Evolutionary conservation across 2,888 invertebrate genomes (phyloP), one percentile per base, ranked within the genome.

Genomic region (Yponomeuta plumbellus): DNA sequence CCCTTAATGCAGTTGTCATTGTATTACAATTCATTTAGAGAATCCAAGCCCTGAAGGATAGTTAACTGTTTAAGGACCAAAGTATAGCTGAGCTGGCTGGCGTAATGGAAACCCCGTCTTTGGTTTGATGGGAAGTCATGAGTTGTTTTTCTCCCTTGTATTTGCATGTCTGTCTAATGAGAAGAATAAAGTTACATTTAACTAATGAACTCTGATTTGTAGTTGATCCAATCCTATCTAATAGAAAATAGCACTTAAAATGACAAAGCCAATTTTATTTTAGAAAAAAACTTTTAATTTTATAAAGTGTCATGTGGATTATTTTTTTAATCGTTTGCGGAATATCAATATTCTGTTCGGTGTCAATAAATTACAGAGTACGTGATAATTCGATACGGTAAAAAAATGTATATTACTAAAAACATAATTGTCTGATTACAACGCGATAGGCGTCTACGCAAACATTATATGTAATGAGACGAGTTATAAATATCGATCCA

Each of bases 141-240:
- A 79, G 76, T 80, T 80, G 80, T 75, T 81, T 52, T 84, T 82
- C 79, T 80, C 82, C 83, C 80, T 80, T 87, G 81, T 86, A 87
- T 86, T 86, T 86, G 87, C 86, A 88, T 88, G 84, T 85, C 76
- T 89, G 84, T 86, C 75, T 88, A 88, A 87, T 84, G 83, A 87
- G 84, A 81, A 85, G 83, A 89, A 86, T 89, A 89, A 89, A 89
- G 83, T 86, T 85, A 86, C 78, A 78, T 84, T 61, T 66, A 85
- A 78, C 76, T 78, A 76, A 76, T 74, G 73, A 70, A 69, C 68
- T 66, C 68, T 64, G 26, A 66, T 26, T 23, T 26, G n/a, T 52
- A 17, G 23, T 34, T 61, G 26, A 61, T 34, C 61, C 26, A 1
- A 26, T 34, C n/a, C 23, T 26, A 34, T 1, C 61, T 61, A 61